Evolutionary conservation across 2,113 vertebrate species (phyloP).

Genomic region (Narcine bancroftii): DNA sequence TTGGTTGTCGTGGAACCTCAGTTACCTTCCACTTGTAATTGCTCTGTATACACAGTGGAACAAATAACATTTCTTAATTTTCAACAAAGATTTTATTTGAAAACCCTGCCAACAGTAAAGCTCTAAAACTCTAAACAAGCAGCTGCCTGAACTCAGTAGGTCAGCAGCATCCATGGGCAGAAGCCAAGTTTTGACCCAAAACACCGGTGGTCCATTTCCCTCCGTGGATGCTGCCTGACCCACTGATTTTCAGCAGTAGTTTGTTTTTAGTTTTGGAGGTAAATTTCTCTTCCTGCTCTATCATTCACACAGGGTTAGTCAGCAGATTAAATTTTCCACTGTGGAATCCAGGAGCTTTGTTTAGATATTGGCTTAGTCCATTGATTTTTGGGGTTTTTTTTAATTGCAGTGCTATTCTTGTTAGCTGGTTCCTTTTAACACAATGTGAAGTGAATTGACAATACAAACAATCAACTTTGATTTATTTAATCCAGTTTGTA

Average conservation of each 20-base stretch:
- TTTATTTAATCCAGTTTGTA: background rate
- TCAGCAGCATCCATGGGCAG: too few relatives aligned
- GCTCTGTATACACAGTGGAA: background rate
- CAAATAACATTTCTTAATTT: background rate
- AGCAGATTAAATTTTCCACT: background rate
- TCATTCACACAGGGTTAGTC: background rate
- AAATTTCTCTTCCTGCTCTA: background rate
- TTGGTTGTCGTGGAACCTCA: background rate
- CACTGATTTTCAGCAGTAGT: too few relatives aligned
- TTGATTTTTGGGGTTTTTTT: background rate
- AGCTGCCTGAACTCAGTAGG: too few relatives aligned
- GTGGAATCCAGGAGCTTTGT: background rate
- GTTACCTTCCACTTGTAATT: background rate
- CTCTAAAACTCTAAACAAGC: too few relatives aligned
- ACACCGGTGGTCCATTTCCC: too few relatives aligned
- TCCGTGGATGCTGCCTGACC: too few relatives aligned
- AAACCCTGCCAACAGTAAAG: background rate
- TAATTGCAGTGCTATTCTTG: background rate
- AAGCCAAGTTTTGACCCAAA: too few relatives aligned
- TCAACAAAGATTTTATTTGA: constrained; percentile 20
- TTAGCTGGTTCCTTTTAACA: background rate
- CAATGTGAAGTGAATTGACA: background rate
- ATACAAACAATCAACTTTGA: background rate
- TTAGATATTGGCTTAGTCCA: background rate
- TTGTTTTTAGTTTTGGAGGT: too few relatives aligned